phyloP scores from a whole-genome alignment of 2,888 invertebrate species.

The Clivina fossor region DNA sequence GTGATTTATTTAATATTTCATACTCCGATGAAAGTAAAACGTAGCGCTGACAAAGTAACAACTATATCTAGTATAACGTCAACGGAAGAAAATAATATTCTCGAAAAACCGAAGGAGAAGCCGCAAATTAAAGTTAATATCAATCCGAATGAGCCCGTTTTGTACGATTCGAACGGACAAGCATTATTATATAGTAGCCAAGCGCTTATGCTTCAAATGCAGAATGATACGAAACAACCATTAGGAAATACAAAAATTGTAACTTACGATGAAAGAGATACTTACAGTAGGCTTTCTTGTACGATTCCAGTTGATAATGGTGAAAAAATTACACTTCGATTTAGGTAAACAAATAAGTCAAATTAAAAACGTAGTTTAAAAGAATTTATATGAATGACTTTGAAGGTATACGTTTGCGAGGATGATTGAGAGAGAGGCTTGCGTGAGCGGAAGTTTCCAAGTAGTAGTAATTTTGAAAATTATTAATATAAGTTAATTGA shows the following conservation, averaged over 20 bases:
- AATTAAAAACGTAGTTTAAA: too few species aligned
- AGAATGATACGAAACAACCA: conserved; percentile 38
- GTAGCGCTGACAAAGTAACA: not conserved
- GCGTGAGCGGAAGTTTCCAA: too few species aligned
- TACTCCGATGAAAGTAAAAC: conserved; percentile 4
- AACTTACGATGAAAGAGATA: conserved; percentile 38
- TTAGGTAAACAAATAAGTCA: too few species aligned
- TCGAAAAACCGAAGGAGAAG: not conserved
- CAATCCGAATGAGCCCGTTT: conserved; percentile 15
- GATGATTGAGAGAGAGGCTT: too few species aligned
- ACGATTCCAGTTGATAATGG: conserved; percentile 45
- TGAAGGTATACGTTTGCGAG: too few species aligned
- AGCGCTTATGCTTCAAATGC: conserved; percentile 44
- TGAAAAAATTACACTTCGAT: conserved; percentile 48
- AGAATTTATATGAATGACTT: too few species aligned
- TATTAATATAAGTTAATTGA: too few species aligned
- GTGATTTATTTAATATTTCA: conserved; percentile 23
- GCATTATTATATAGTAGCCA: conserved; percentile 41
- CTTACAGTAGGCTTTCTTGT: conserved; percentile 46
- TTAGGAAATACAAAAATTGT: conserved; percentile 36
- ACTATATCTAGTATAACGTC: not conserved
- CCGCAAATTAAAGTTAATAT: conserved; percentile 5
- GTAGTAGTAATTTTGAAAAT: too few species aligned
- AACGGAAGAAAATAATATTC: not conserved
- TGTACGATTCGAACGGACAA: conserved; percentile 28